Evolutionary conservation across 2,113 vertebrate genomes (phyloP).

Genomic region (Hipposideros armiger): DNA sequence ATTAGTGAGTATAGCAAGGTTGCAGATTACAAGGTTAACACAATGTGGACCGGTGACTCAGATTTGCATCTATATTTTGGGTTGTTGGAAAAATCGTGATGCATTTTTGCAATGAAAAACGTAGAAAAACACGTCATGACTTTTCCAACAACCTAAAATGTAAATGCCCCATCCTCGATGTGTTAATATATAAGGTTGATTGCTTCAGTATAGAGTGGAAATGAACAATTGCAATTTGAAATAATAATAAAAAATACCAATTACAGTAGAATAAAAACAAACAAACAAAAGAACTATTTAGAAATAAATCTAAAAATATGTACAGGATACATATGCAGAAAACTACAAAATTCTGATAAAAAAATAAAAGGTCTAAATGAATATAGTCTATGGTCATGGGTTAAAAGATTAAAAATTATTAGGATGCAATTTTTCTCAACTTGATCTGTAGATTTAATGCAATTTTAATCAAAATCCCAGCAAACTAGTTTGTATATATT

Average conservation of each 20-base stretch:
- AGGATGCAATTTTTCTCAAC: not conserved
- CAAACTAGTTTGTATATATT: not conserved
- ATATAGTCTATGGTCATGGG: not conserved
- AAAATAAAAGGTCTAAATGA: not conserved
- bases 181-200: not conserved
- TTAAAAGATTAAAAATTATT: not conserved
- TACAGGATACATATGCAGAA: not conserved
- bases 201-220: not conserved
- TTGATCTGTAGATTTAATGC: not conserved
- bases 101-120: too few relatives aligned
- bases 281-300: not conserved
- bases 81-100: too few relatives aligned
- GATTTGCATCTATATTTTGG: too few relatives aligned
- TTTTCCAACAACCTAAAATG: too few relatives aligned
- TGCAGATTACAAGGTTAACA: not conserved
- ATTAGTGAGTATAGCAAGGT: not conserved
- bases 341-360: not conserved
- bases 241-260: not conserved
- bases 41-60: too few relatives aligned
- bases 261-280: not conserved
- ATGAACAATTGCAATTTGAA: not conserved
- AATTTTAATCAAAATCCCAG: not conserved
- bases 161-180: too few relatives aligned
- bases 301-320: not conserved
- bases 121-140: too few relatives aligned